These are phyloP conservation scores for Myotis lucifugus DNA, from an alignment of 2,113 vertebrate genomes.

Conservation along the genomic window DNA sequence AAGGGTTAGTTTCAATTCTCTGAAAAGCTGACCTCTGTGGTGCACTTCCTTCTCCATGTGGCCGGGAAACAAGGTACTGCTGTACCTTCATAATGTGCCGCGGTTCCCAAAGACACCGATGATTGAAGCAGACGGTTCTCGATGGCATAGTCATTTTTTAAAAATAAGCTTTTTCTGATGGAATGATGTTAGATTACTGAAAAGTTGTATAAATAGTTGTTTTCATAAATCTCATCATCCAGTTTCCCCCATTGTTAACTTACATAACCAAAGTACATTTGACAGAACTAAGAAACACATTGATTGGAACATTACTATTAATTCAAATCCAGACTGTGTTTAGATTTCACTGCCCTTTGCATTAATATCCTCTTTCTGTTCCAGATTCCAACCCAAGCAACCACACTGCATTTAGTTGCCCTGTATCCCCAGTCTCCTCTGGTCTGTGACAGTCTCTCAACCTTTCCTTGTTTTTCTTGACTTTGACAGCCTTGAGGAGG, in stretches of 20 bases:
- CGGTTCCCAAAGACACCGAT: background rate
- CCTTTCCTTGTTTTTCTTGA: background rate
- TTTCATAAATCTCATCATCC: background rate
- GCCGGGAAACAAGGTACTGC: background rate
- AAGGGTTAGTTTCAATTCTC: slow-evolving; percentile 38
- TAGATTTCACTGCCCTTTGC: background rate
- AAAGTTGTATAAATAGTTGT: background rate
- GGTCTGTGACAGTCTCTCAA: background rate
- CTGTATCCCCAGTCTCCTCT: background rate
- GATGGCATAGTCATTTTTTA: background rate
- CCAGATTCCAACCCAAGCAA: background rate
- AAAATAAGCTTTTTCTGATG: background rate
- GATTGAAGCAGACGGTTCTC: background rate
- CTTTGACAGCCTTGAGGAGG: background rate
- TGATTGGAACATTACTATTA: background rate
- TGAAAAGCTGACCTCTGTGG: background rate
- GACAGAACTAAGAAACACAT: background rate
- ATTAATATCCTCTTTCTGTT: background rate
- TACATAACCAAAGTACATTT: background rate
- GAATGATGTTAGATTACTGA: background rate
- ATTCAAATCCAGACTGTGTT: background rate
- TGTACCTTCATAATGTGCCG: background rate
- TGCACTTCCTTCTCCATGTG: background rate
- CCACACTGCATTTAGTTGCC: background rate
- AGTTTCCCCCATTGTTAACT: background rate